Conservation (phyloP, 2,888 invertebrate genomes). For the Sinhomidia bicolor region DNA sequence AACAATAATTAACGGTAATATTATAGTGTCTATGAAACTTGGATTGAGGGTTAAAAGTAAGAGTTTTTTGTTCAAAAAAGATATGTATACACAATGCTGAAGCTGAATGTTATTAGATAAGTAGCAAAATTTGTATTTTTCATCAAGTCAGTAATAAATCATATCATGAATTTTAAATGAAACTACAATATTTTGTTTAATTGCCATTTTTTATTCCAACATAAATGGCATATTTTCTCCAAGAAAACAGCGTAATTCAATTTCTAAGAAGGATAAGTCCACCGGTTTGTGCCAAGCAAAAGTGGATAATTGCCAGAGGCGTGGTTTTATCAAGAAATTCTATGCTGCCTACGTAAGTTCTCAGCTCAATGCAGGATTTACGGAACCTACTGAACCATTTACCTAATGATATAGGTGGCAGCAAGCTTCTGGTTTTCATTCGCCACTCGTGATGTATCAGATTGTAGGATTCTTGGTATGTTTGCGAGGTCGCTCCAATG, state of each 20-base stretch:
- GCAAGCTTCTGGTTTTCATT: not conserved
- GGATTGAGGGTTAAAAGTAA: slow-evolving; percentile 22
- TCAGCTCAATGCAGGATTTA: slow-evolving; percentile 9
- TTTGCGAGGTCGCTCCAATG: slow-evolving; percentile 27
- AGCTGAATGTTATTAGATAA: not conserved
- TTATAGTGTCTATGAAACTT: too few species aligned
- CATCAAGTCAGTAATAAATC: slow-evolving; percentile 44
- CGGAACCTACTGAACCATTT: slow-evolving; percentile 34
- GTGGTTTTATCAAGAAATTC: slow-evolving; percentile 39
- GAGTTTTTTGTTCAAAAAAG: too few species aligned
- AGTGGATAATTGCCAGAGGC: slow-evolving; percentile 37
- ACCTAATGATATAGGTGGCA: not conserved
- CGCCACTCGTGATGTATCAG: not conserved
- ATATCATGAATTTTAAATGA: too few species aligned
- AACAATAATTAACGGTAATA: not conserved
- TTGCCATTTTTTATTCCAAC: too few species aligned
- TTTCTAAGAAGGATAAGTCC: slow-evolving; percentile 39
- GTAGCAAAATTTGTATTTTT: slow-evolving; percentile 33
- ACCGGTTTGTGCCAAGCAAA: slow-evolving; percentile 50
- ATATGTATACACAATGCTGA: too few species aligned
- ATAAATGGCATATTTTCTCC: too few species aligned
- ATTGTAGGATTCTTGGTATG: not conserved
- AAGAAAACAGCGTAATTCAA: too few species aligned
- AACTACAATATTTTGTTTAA: too few species aligned
- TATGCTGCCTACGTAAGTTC: not conserved